These are phyloP conservation scores for Odobenus rosmarus DNA, from an alignment of 2,113 vertebrate genomes.

Conservation along the genomic window DNA sequence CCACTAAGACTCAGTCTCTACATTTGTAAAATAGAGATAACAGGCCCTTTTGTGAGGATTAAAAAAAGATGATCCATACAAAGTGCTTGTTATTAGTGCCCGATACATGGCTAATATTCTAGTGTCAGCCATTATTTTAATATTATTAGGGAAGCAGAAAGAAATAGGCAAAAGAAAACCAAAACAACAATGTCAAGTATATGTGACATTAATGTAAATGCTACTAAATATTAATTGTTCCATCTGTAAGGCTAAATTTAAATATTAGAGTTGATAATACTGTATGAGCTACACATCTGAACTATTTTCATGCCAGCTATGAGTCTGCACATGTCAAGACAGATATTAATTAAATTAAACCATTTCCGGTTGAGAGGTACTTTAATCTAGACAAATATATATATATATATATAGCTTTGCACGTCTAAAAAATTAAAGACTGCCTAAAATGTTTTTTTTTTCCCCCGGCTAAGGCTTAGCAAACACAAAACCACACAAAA, in stretches of 20 bases:
- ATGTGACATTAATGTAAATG: neutral
- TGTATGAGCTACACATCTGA: neutral
- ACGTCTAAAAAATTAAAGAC: neutral
- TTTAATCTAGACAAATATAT: neutral
- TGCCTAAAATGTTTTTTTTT: neutral
- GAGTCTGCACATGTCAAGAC: neutral
- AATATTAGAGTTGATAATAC: neutral
- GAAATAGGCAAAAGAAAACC: conserved; percentile 3
- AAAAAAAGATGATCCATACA: neutral
- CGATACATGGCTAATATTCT: neutral
- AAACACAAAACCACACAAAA: neutral
- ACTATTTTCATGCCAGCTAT: conserved; percentile 3
- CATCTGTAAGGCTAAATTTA: neutral
- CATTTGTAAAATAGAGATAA: neutral
- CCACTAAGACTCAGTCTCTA: neutral
- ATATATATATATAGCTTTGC: neutral
- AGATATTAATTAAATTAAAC: conserved; percentile 25
- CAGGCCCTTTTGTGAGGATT: neutral
- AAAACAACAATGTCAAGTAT: neutral
- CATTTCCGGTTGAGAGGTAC: neutral
- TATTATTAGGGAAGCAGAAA: conserved; percentile 2
- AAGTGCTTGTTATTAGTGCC: neutral
- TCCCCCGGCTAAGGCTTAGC: neutral
- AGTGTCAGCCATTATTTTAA: neutral
- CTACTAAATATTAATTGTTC: neutral